Percentiles rank a stretch among this genome's conserved stretches.
Conservation (phyloP, 2,888 invertebrate species). For the Ecliptopera silaceata region DNA sequence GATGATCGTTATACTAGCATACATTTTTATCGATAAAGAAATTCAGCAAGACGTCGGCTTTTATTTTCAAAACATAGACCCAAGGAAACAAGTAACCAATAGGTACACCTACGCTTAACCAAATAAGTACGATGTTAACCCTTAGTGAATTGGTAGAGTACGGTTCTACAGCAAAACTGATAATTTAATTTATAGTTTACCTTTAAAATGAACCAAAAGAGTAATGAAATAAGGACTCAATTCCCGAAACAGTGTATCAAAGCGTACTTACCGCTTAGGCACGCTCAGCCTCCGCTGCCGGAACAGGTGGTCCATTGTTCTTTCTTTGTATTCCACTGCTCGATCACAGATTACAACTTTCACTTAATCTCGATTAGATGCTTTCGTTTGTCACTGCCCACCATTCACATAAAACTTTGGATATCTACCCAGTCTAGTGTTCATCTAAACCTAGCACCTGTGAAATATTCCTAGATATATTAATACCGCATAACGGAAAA, state of each 20-base stretch:
- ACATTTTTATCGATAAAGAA: neutral
- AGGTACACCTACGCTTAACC: no score
- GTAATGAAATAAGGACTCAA: neutral
- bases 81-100: no score
- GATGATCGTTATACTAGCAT: neutral
- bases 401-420: conserved; percentile 42
- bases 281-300: conserved; percentile 76
- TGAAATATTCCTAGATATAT: neutral
- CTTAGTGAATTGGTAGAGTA: no score
- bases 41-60: no score
- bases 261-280: conserved; percentile 71
- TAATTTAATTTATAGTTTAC: no score
- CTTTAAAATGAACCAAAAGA: no score
- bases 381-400: conserved; percentile 40
- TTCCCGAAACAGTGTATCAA: neutral
- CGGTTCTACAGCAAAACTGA: neutral
- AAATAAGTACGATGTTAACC: no score
- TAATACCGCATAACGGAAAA: no score
- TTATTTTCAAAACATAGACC: no score
- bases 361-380: conserved; percentile 63
- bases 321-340: conserved; percentile 54
- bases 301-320: conserved; percentile 80
- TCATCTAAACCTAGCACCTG: conserved; percentile 2
- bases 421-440: conserved; percentile 40
- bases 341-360: conserved; percentile 72